Evolutionary conservation across 2,888 invertebrate species (phyloP).

Genomic region (Nebria salina): DNA sequence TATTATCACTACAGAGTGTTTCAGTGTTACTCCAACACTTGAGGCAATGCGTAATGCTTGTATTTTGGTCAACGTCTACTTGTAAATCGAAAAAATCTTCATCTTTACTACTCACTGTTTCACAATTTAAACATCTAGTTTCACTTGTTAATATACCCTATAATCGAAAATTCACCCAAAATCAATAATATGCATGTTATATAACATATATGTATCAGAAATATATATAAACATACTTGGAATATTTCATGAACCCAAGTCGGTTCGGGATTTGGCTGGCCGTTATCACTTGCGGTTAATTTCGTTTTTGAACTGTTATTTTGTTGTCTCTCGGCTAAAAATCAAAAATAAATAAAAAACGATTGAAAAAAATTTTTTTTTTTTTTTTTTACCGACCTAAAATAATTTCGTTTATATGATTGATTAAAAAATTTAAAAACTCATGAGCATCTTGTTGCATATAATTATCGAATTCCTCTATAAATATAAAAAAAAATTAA

Average conservation of each 20-base stretch:
- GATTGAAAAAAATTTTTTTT: no score
- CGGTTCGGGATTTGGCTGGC: conserved; percentile 77
- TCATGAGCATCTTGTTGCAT: conserved; percentile 99
- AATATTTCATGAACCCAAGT: conserved; percentile 99
- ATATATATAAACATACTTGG: conserved; percentile 66
- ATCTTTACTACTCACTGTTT: conserved; percentile 99
- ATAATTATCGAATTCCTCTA: conserved; percentile 99
- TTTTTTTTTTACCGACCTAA: background rate
- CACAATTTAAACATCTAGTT: conserved; percentile 98
- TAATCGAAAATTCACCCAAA: conserved; percentile 41
- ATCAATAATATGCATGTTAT: background rate
- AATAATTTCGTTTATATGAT: conserved; percentile 98
- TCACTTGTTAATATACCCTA: conserved; percentile 97
- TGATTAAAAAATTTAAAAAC: conserved; percentile 98
- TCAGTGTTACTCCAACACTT: conserved; percentile 98
- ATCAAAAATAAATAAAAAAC: no score
- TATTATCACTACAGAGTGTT: conserved; percentile 98
- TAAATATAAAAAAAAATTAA: conserved; percentile 56
- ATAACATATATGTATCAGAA: background rate
- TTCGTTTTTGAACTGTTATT: conserved; percentile 69
- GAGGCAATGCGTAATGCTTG: conserved; percentile 97
- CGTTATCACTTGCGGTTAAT: conserved; percentile 66
- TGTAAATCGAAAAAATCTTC: conserved; percentile 99
- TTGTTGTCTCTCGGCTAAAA: conserved; percentile 78
- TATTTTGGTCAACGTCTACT: conserved; percentile 99